Percentiles rank a stretch among this genome's conserved stretches.
Conservation (phyloP, 2,113 vertebrate genomes). For the Apeltes quadracus region DNA sequence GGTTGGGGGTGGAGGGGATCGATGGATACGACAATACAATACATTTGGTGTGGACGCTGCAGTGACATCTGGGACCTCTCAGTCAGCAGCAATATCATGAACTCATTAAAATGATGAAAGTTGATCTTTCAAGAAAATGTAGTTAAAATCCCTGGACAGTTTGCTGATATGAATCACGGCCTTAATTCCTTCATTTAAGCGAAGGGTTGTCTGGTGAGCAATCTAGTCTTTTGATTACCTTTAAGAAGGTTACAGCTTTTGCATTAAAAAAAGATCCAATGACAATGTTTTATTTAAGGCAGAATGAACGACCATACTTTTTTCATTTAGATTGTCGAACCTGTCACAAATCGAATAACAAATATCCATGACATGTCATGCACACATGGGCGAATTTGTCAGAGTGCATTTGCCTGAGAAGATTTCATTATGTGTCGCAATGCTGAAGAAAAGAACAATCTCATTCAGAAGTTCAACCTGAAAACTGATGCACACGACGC, state of each 20-base stretch:
- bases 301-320: conserved; percentile 9
- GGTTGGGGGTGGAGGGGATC: conserved; percentile 46
- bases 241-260: not conserved
- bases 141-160: conserved; percentile 65
- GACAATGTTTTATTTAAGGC: too few relatives aligned
- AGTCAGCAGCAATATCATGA: conserved; percentile 64
- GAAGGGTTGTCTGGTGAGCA: conserved; percentile 9
- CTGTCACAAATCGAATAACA: conserved; percentile 25
- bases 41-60: conserved; percentile 54
- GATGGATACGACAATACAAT: conserved; percentile 72
- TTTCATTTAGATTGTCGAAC: conserved; percentile 8
- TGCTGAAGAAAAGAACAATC: conserved; percentile 14
- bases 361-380: conserved; percentile 9
- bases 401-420: conserved; percentile 20
- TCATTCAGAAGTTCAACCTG: conserved; percentile 26
- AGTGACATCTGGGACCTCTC: conserved; percentile 66
- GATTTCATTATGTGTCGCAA: conserved; percentile 34
- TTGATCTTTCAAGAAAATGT: conserved; percentile 63
- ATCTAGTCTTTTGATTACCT: not conserved
- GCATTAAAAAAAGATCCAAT: not conserved
- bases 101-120: conserved; percentile 78
- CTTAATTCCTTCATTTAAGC: conserved; percentile 67
- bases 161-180: too few relatives aligned
- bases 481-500: conserved; percentile 15
- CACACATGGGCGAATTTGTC: not conserved